Conservation (phyloP, 2,113 vertebrate species). For the Lasiurus borealis region DNA sequence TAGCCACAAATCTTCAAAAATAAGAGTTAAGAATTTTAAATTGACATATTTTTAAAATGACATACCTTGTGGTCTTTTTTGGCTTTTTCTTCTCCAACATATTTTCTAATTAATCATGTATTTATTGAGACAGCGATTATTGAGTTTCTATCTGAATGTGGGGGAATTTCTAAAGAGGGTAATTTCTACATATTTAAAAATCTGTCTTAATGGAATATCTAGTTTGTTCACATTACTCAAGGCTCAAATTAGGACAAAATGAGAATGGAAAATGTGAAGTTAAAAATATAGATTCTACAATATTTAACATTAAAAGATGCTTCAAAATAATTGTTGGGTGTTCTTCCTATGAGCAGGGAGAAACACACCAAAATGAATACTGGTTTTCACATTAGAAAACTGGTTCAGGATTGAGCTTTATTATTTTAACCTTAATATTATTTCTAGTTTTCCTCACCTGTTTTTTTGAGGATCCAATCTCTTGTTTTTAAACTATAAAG, state of each 20-base stretch:
- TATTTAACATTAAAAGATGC: neutral
- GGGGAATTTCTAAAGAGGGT: conserved; percentile 15
- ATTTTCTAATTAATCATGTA: conserved; percentile 22
- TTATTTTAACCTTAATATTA: conserved; percentile 15
- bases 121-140: conserved; percentile 12
- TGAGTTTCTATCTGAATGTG: neutral
- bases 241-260: neutral
- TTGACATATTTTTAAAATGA: conserved; percentile 47
- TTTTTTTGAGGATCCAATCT: conserved; percentile 3
- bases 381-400: neutral
- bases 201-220: neutral
- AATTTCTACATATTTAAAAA: conserved; percentile 28
- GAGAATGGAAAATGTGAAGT: neutral
- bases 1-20: neutral
- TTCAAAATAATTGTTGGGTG: conserved; percentile 3
- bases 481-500: neutral
- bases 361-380: neutral
- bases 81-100: neutral
- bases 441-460: neutral
- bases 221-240: conserved; percentile 7
- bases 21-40: conserved; percentile 36
- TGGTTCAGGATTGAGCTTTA: neutral
- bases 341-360: neutral
- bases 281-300: neutral
- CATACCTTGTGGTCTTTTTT: neutral